Evolutionary conservation across 92 coral and sea anemone genomes (phyloP).

Genomic region (Palythoa grandiflora): DNA sequence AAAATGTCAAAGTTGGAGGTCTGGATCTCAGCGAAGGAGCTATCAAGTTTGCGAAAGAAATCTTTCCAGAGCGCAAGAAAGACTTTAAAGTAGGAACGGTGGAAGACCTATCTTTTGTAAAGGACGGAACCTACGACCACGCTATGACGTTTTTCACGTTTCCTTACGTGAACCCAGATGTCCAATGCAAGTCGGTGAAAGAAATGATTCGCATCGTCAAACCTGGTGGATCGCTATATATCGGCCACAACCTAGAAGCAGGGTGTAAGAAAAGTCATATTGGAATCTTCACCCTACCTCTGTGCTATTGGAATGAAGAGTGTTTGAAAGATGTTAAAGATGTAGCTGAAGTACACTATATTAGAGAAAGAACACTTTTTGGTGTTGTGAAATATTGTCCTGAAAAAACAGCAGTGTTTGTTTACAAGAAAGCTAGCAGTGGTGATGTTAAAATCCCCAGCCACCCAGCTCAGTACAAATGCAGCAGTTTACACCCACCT

Average conservation of each 20-base stretch:
- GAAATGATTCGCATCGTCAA: constrained; percentile 71
- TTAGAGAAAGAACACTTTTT: constrained; percentile 61
- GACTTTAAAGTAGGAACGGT: constrained; percentile 65
- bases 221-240: constrained; percentile 69
- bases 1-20: constrained; percentile 65
- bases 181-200: constrained; percentile 68
- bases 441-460: neutral
- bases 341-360: constrained; percentile 50
- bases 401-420: constrained; percentile 67
- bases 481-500: constrained; percentile 57
- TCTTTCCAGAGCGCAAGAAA: constrained; percentile 46
- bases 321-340: constrained; percentile 49
- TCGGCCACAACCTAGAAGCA: constrained; percentile 69
- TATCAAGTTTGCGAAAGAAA: constrained; percentile 63
- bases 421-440: constrained; percentile 49
- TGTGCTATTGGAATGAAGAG: constrained; percentile 74
- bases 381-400: constrained; percentile 66
- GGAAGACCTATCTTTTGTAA: constrained; percentile 66
- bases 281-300: constrained; percentile 64
- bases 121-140: constrained; percentile 59
- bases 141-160: constrained; percentile 75
- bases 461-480: constrained; percentile 37
- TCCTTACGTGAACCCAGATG: constrained; percentile 73
- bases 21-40: constrained; percentile 69
- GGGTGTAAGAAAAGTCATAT: constrained; percentile 66